Base-by-base conservation (phyloP, 2,888 invertebrate species). In the Leptinotarsa peninsularis region DNA sequence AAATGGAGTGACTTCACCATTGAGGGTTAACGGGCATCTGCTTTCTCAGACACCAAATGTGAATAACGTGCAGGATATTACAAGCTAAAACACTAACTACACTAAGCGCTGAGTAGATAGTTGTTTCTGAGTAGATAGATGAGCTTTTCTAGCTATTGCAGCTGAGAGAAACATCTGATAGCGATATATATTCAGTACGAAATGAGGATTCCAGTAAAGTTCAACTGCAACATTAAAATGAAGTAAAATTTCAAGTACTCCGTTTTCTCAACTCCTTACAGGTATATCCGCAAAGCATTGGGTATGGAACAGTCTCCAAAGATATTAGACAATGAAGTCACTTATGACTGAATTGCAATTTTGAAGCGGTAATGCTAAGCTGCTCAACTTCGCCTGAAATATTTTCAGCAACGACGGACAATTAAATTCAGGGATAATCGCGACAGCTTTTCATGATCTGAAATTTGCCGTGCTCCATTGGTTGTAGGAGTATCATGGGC, bases 251-350 rank as follows among this genome's bases (percentile, higher is more conserved):
- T 54, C 68, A 23, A 21, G 18, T 33, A 49, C 50, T 56, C 49
- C 17, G 18, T 27, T n/a, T 52, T 27, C 17, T 27, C 66, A 50
- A 67, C 52, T 73, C 56, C 58, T 33, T 63, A 71, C 79, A 74
- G 74, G 75, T 78, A 73, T 73, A 66, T 74, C 50, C 56, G 50
- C 75, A 72, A 77, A 79, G 81, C 81, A 82, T 83, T 85, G 83
- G 82, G 82, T 81, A 82, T 80, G 83, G 81, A 85, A 85, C 82
- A 84, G 84, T 84, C 84, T 84, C 83, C 80, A 82, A 84, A 83
- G 84, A 84, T 83, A 84, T 84, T 85, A 85, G 76, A 86, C 85
- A 86, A 86, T 84, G 85, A 84, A 86, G 83, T 85, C 85, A 85
- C 86, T 86, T 85, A 83, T 83, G 83, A 80, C 83, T 82, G 83